Evolutionary conservation across 2,113 vertebrate species (phyloP), one percentile per base, ranked within the genome.

Genomic region (Crotalus viridis): DNA sequence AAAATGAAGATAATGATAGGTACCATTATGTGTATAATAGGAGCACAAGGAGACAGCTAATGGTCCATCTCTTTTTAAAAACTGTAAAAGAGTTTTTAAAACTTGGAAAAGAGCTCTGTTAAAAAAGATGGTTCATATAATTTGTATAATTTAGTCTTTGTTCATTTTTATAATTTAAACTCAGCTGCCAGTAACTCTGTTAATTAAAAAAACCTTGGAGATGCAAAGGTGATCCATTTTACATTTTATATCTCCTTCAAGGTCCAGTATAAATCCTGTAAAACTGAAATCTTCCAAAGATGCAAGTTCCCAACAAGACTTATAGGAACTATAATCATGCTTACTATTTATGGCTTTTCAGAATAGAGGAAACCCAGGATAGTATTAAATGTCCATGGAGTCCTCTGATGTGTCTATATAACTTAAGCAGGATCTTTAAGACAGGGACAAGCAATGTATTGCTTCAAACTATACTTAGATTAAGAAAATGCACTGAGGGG

Each of bases 221-320:
- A 94, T 94, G 57, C 59, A 61, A 91, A 22, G 43, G 56, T 93
- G 94, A 90, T 95, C 95, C 33, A 12, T 96, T 93, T 95, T 94
- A 91, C 52, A 89, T 93, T 89, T 96, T 97, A 96, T 93, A 61
- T 92, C 89, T 90, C 95, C 92, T 95, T 85, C 94, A 94, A 91
- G 91, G 91, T 96, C 93, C 93, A 95, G 87, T 81, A 95, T 96
- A 97, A 97, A 96, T 96, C 93, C 95, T 94, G 96, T 95, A 93
- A 96, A 96, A 96, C 95, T 93, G 93, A 96, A 97, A 90, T 91
- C 85, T 94, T 96, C 86, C 91, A 96, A 92, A 81, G 91, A 81
- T 91, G n/a, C 48, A 61, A 52, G 86, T 94, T 95, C 86, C 10
- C 46, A 86, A n/a, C 0, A 88, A 85, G 64, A 95, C 17, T 94